Base-by-base conservation (phyloP, 2,113 vertebrate genomes). In the Indri indri region DNA sequence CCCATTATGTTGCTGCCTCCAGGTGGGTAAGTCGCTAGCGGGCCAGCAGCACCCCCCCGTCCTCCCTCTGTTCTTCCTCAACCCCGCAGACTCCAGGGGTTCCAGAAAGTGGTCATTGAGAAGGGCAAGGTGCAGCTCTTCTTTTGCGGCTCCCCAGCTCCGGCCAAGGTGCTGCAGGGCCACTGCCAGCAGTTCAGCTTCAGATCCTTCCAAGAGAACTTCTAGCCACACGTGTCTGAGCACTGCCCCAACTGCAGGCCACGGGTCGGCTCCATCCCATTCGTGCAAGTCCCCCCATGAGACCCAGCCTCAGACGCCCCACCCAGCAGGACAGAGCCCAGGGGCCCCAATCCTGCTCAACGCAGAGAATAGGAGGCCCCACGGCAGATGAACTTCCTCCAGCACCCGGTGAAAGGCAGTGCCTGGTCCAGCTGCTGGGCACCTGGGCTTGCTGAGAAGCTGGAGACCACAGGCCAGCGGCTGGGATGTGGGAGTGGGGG, bases 91-190 rank as follows among this genome's bases (percentile, higher is more conserved):
- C 47, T 54, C 20, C 98, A 99, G 99, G 98, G 99, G 82, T 99
- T 99, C 40, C 98, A 99, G 98, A 99, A 99, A 74, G 95, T 99
- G 86, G 99, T 99, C 0, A 95, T 99, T 57, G 99, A 98, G 13
- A 99, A 99, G 77, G 99, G 99, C 11, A 98, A 99, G 40, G 99
- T 99, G 9, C 98, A 99, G 2, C 99, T 99, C 54, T 99, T 99
- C 98, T n/a, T n/a, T n/a, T 99, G 99, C 0, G 99, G 99, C 23
- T 98, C 99, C 0, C 98, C 99, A 0, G 98, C 98, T 1, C 98
- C 99, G 17, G 99, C 99, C 42, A 99, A 99, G 96, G 94, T 98
- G 76, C 97, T 99, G 97, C 99, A 99, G 80, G 96, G 96, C 17
- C 99, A 99, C 65, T 99, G 99, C 40, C 99, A 99, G 71, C 84